phyloP scores from a whole-genome alignment of 2,888 invertebrate genomes.

The Isoperla grammatica region DNA sequence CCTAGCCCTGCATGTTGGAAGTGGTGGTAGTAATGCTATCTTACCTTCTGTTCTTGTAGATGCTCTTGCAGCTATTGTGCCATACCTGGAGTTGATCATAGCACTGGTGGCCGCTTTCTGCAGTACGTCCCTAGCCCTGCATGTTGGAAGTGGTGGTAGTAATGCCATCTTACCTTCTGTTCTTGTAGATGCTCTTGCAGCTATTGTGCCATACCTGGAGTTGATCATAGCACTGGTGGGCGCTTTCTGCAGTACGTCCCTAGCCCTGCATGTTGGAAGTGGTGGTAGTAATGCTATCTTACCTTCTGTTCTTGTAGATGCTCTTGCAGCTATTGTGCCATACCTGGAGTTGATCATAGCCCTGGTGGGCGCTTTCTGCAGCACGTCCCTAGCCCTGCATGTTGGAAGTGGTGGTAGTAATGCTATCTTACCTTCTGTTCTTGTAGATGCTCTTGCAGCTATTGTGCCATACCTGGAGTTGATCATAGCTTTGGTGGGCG shows the following conservation, averaged over 20 bases:
- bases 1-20: conserved; percentile 73
- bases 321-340: conserved; percentile 80
- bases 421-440: conserved; percentile 35
- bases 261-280: too few relatives aligned
- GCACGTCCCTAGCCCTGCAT: conserved; percentile 77
- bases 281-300: neutral
- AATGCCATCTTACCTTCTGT: conserved; percentile 28
- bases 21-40: neutral
- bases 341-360: conserved; percentile 83
- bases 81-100: conserved; percentile 79
- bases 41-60: conserved; percentile 53
- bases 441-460: conserved; percentile 74
- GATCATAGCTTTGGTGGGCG: conserved; percentile 88
- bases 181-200: conserved; percentile 71
- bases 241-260: conserved; percentile 79
- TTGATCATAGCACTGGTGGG: conserved; percentile 89
- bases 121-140: conserved; percentile 77
- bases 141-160: too few relatives aligned
- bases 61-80: conserved; percentile 77
- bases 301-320: conserved; percentile 54
- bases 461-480: conserved; percentile 77
- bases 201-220: conserved; percentile 76
- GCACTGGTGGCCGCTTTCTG: conserved; percentile 88
- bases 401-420: too few relatives aligned
- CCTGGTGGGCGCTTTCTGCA: conserved; percentile 84